Base-by-base conservation (phyloP, 2,113 vertebrate genomes). In the Monarcha castaneiventris region DNA sequence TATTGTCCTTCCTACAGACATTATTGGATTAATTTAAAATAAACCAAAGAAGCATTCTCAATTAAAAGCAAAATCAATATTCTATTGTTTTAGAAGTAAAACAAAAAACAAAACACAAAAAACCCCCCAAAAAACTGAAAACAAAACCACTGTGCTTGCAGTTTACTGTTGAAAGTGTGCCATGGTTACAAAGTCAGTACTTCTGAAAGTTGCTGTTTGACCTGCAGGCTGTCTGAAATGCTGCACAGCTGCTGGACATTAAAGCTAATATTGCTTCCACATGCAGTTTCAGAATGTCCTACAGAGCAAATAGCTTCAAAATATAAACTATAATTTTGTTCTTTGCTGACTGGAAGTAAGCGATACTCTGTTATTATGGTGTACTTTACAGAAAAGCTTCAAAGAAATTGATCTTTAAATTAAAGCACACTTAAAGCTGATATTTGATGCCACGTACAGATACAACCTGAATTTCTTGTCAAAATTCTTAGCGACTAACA, bases 401-500 rank as follows among this genome's bases (percentile, higher is more conserved):
- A 33, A 87, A 94, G 44, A 93, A 67, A 88, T 37, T 74, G 23
- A 56, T 95, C 72, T 73, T 79, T 62, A 83, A 55, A 88, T 51
- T 54, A 92, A 84, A 80, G 68, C 69, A 75, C 55, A 49, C 56
- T 95, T 94, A 55, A 69, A 56, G 55, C 13, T 76, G 84, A 68
- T 76, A 58, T 87, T 97, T 87, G 55, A 98, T 98, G 97, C 97
- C 98, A 97, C 79, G 88, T 92, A 96, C 55, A 97, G 94, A 94
- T 94, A 97, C 93, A 97, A 97, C 95, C 94, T 92, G 96, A 97
- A 98, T 98, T 97, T 97, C 98, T 97, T 97, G 97, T 98, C 98
- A 98, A 97, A 95, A 94, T 97, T 97, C 98, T 97, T 97, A 89
- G 85, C 63, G 56, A 97, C 96, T 99, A 99, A 98, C 98, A 99